A percentile compares a stretch with the other conserved stretches of the same genome.
These are phyloP conservation scores for Adelges cooleyi DNA, from an alignment of 1,140 invertebrate genomes.

Conservation along the genomic window DNA sequence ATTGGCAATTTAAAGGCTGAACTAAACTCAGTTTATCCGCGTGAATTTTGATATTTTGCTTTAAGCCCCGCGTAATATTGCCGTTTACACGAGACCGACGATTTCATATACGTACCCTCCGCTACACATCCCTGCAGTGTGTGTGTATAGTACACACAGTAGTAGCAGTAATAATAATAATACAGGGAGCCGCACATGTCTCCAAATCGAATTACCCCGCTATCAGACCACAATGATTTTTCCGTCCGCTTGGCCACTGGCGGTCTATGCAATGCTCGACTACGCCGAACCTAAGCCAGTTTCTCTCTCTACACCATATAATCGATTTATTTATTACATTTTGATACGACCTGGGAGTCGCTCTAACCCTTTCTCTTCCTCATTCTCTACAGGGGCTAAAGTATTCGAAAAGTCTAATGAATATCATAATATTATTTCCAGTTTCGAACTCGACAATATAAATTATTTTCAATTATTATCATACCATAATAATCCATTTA, in stretches of 20 bases:
- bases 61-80: conserved; percentile 21
- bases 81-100: conserved; percentile 16
- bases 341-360: not conserved
- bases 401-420: too few relatives aligned
- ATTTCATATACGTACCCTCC: conserved; percentile 14
- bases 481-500: too few relatives aligned
- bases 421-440: too few relatives aligned
- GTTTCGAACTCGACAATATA: too few relatives aligned
- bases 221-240: conserved; percentile 14
- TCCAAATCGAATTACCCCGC: conserved; percentile 4
- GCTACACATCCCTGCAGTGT: too few relatives aligned
- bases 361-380: too few relatives aligned
- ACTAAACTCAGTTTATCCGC: conserved; percentile 27
- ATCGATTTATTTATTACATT: conserved; percentile 20
- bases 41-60: conserved; percentile 28
- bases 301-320: not conserved
- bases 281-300: too few relatives aligned
- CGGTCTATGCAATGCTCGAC: too few relatives aligned
- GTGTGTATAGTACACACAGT: not conserved
- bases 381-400: too few relatives aligned
- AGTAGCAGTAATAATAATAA: too few relatives aligned
- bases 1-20: conserved; percentile 29
- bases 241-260: not conserved
- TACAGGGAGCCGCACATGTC: not conserved
- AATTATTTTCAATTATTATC: too few relatives aligned